Evolutionary conservation across 2,797 vertebrate genomes (phyloP), one percentile per base, ranked within the genome.

Genomic region (Pantherophis alleghaniensis): DNA sequence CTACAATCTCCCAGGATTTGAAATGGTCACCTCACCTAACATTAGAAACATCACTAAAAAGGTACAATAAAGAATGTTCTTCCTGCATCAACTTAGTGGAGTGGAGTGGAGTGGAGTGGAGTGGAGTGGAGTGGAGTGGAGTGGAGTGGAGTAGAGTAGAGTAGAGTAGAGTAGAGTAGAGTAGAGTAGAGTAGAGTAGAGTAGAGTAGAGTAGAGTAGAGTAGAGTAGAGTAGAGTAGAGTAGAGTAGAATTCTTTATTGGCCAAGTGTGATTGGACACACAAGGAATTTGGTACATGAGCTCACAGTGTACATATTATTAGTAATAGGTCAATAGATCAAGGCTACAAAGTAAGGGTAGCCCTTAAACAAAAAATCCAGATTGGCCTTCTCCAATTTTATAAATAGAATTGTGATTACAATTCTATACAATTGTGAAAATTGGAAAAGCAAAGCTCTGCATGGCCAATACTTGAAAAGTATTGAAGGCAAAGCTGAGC

Each of bases 51-150:
- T 20, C 18, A 14, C 57, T 20, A 20, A 59, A 57, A 59, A 59
- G 57, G 57, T 59, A 59, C 57, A 59, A 7, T 20, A 18, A 59
- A 59, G 16, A 59, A 59, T 20, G 57, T 59, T 59, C 57, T 53
- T 56, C 57, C 57, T 59, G 57, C 57, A 59, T 59, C 18, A 59
- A 6, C 10, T 57, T 14, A 57, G 56, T 51, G 47, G 47, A 9
- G 0, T 60, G 0, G 59, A 22, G 0, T 60, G 7, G 59, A 22
- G 0, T 60, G 7, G 6, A 22, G 0, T 60, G 22, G 20, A 22
- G 0, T 22, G 20, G 18, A 20, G 0, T 59, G 5, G 57, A 14
- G 3, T 56, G 0, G 18, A 20, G 5, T 20, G 0, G 53, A 53
- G 53, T 55, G 2, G 53, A 12, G 18, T 59, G 7, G 18, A 20